phyloP scores from a whole-genome alignment of 2,888 invertebrate species.

The Limnephilus auricula region DNA sequence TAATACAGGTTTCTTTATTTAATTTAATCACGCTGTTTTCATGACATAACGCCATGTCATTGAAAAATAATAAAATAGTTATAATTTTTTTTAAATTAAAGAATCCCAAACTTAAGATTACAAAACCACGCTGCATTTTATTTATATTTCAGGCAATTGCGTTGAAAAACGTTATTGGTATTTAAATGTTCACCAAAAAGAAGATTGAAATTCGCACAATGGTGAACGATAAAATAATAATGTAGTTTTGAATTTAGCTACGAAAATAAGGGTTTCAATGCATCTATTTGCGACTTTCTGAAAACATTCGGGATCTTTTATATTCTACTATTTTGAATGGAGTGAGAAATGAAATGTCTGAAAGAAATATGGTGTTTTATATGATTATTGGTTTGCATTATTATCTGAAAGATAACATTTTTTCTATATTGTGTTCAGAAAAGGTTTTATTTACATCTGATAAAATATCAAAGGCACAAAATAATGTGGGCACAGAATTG shows the following conservation, averaged over 20 bases:
- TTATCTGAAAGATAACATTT: not conserved
- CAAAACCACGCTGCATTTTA: not conserved
- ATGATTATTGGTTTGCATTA: not conserved
- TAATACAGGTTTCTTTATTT: not conserved
- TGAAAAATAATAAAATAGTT: not conserved
- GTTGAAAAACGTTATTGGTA: not conserved
- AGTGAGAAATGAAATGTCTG: not conserved
- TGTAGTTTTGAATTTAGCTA: not conserved
- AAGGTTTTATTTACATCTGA: too few relatives aligned
- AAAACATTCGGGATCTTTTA: too few relatives aligned
- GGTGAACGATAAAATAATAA: not conserved
- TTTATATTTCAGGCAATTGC: not conserved
- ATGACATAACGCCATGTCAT: not conserved
- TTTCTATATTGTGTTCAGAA: not conserved
- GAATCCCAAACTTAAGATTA: too few relatives aligned
- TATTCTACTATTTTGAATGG: not conserved
- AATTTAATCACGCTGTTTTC: not conserved
- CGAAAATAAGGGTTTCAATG: too few relatives aligned
- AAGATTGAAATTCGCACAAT: not conserved
- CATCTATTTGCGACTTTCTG: too few relatives aligned
- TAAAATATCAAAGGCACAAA: too few relatives aligned
- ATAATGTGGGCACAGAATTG: too few relatives aligned
- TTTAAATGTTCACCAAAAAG: not conserved
- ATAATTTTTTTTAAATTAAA: not conserved
- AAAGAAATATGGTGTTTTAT: not conserved